Base-by-base conservation (phyloP, 2,113 vertebrate species). In the Mus pahari region DNA sequence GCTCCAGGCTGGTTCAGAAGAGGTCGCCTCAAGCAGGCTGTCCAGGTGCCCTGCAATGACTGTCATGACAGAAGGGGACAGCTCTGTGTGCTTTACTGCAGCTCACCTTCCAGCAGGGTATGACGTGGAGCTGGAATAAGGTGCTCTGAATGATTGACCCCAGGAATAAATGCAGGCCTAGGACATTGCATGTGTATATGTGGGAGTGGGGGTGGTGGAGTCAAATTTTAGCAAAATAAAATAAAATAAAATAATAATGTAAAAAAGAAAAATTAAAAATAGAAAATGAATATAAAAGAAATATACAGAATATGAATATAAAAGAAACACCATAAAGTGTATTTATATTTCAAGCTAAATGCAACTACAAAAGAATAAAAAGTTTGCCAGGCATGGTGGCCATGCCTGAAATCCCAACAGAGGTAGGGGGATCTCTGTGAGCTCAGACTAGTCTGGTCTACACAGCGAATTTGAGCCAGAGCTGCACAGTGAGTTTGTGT, bases 281-380 rank as follows among this genome's bases (percentile, higher is more conserved):
- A 74, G 26, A n/a, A 7, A 58, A 3, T 26, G 17, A n/a, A 60
- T 53, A 73, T 10, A 87, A 90, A 68, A 42, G n/a, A 84, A 77
- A 50, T n/a, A n/a, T 89, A 81, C 13, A 36, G 50, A 86, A n/a
- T 42, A 79, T 26, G 17, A n/a, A 60, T 53, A 73, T 10, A 87
- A 90, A 68, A 42, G n/a, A 84, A 77, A 50, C 14, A 53, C 22
- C 28, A 42, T 14, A 79, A 16, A 64, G 36, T 48, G 17, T 60
- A 26, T 73, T 83, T 68, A n/a, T 55, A 39, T 91, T 66, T 88
- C 64, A 82, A 66, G 9, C 31, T 95, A 92, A 66, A 13, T 70
- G 8, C 36, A 60, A 71, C 12, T 70, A 39, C 1, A 39, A 78
- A 77, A 81, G 33, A 91, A 48, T 64, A 86, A 58, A 48, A 60